A percentile compares a stretch with the other conserved stretches of the same genome.
phyloP scores from a whole-genome alignment of 2,888 invertebrate species.

The Peribatodes rhomboidaria region DNA sequence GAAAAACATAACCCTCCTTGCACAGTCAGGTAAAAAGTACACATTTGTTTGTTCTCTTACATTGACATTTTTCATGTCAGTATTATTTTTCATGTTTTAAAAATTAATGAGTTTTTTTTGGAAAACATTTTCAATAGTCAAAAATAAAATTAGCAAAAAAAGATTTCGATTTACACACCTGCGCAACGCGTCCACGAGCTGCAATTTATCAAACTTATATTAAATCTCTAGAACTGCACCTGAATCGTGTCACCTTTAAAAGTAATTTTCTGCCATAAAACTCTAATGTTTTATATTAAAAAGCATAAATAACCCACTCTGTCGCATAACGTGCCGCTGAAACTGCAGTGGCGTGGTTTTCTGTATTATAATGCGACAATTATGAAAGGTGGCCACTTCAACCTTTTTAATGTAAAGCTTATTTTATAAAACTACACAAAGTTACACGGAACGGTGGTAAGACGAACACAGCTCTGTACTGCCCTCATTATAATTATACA shows the following conservation, averaged over 20 bases:
- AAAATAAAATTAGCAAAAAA: too few species aligned
- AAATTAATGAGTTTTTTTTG: too few species aligned
- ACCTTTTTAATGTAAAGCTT: slow-evolving; percentile 30
- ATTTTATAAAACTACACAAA: background rate
- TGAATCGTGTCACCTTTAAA: slow-evolving; percentile 35
- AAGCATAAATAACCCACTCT: slow-evolving; percentile 54
- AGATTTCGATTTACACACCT: too few species aligned
- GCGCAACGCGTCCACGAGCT: slow-evolving; percentile 11
- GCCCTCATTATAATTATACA: too few species aligned
- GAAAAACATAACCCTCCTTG: too few species aligned
- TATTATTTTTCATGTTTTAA: too few species aligned
- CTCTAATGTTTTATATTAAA: slow-evolving; percentile 44
- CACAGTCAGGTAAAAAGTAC: too few species aligned
- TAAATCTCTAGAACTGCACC: slow-evolving; percentile 30
- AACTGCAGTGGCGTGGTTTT: slow-evolving; percentile 62
- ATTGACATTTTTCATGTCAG: too few species aligned
- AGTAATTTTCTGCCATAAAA: slow-evolving; percentile 41
- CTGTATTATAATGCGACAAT: slow-evolving; percentile 58
- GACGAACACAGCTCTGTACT: too few species aligned
- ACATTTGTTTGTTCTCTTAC: too few species aligned
- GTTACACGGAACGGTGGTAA: too few species aligned
- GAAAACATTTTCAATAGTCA: too few species aligned
- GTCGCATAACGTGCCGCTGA: slow-evolving; percentile 61
- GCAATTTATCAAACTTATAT: slow-evolving; percentile 29
- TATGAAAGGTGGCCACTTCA: slow-evolving; percentile 51